Evolutionary conservation across 2,113 vertebrate species (phyloP), one percentile per base, ranked within the genome.

Genomic region (Dissostichus mawsoni): DNA sequence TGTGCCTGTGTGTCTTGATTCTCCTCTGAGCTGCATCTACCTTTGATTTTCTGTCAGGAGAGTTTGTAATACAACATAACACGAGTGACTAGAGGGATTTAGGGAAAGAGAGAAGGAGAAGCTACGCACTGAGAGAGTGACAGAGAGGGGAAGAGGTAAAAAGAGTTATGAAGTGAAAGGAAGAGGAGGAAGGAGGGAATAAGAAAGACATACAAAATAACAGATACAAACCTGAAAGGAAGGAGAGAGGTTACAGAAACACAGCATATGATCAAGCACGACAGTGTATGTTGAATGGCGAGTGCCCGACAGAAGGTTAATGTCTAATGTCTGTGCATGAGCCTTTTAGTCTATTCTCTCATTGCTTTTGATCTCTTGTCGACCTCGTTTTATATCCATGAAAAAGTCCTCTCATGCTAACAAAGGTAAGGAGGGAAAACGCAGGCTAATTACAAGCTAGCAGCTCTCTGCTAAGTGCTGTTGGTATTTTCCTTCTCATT

Each of bases 401-500:
- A 50, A 62, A 33, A 29, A 73, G 81, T 83, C 71, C 65, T 75
- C 62, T 17, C 65, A 55, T 57, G 69, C 73, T 76, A 62, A 76
- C 57, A 3, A 6, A 74, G 67, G 69, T 44, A 53, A n/a, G 55
- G 65, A 72, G 56, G 14, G 23, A 69, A 76, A 76, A 82, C 47
- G 41, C 66, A 76, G 76, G 80, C 81, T 79, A 90, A 89, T 92
- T 84, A 85, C 69, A 67, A 89, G 62, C 29, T 47, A 82, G 80
- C 83, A 58, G 59, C 82, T 29, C 58, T 85, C 36, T 48, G 56
- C 87, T 81, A 88, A 91, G 74, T 86, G 81, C 6, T 88, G 82
- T 86, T 88, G 87, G 81, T 86, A 85, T 90, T 93, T 90, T 87
- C 73, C 71, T 56, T 87, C 85, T 87, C 85, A 91, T 89, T 89